Evolutionary conservation across 2,113 vertebrate species (phyloP), one percentile per base, ranked within the genome.

Genomic region (Polyodon spathula): DNA sequence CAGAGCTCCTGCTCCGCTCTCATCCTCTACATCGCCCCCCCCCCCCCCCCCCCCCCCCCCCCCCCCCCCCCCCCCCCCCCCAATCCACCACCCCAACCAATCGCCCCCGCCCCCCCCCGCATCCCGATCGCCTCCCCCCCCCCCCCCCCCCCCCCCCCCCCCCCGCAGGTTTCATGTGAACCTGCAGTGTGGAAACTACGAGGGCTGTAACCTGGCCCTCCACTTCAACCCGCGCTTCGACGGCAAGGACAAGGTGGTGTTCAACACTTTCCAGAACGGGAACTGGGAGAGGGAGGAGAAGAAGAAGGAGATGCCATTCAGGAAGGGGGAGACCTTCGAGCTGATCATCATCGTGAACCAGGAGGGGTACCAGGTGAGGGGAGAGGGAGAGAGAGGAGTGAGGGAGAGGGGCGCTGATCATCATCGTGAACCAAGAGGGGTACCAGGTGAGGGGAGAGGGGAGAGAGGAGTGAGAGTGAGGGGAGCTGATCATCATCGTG

Each of bases 161-260:
- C 40, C 48, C 46, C 11, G 1, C 68, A 93, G 91, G 61, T 93
- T 93, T 69, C 12, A 12, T 0, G 42, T 93, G 46, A 90, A 90
- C 76, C 85, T 94, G 38, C 16, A 60, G 4, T 83, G 82, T 10
- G 89, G 82, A 0, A 68, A 71, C 11, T 65, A 56, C 0, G 70
- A 81, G 0, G 81, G 72, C 37, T 59, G 71, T 0, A 87, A 93
- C 62, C 55, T 93, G 0, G 87, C 86, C 56, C 74, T 92, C 4
- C 89, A 91, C 75, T 78, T 90, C 70, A 93, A 90, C 62, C 90
- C 89, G 3, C 86, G 89, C 0, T 89, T 91, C 6, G 85, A 89
- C 0, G 80, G 86, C 60, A 64, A 78, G 83, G 88, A 94, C 80
- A 90, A 85, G 43, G 85, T 92, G 52, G 84, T 93, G 5, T 85